A percentile compares a stretch with the other conserved stretches of the same genome.
These are phyloP conservation scores for Dryocosmus kuriphilus DNA, from an alignment of 2,888 invertebrate genomes.

Conservation along the genomic window DNA sequence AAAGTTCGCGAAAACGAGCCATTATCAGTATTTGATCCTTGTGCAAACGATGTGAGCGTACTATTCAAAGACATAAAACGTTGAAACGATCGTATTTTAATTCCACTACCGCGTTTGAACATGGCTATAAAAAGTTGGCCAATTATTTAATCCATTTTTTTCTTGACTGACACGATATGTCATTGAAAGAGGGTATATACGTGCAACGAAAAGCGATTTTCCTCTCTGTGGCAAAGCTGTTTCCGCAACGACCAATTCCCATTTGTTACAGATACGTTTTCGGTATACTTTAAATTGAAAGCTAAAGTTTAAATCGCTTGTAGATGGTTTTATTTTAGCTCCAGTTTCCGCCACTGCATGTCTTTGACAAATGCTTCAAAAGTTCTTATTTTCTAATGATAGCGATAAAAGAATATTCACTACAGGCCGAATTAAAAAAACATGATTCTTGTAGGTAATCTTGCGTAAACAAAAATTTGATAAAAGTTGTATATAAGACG, in stretches of 20 bases:
- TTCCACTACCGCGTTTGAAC: slow-evolving; percentile 24
- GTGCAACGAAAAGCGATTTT: slow-evolving; percentile 54
- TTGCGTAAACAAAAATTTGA: too few relatives aligned
- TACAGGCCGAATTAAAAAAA: too few relatives aligned
- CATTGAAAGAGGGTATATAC: slow-evolving; percentile 43
- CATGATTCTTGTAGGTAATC: too few relatives aligned
- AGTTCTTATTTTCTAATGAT: not conserved
- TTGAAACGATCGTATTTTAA: slow-evolving; percentile 13
- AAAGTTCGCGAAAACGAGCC: not conserved
- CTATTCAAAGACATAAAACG: not conserved
- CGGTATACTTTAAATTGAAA: slow-evolving; percentile 25
- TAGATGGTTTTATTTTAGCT: not conserved
- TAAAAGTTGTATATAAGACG: too few relatives aligned
- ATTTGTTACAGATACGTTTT: slow-evolving; percentile 51
- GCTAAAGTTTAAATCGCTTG: slow-evolving; percentile 24
- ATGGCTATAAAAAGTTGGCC: slow-evolving; percentile 41
- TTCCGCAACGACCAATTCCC: slow-evolving; percentile 60
- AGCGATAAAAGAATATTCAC: not conserved
- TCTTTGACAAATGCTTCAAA: not conserved
- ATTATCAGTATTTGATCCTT: slow-evolving; percentile 2
- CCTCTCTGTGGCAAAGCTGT: slow-evolving; percentile 48
- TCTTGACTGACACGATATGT: slow-evolving; percentile 53
- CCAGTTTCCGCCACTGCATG: not conserved
- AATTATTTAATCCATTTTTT: slow-evolving; percentile 61
- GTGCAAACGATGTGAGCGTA: not conserved